Conservation (phyloP, 2,888 invertebrate species). For the Dolichomitus sp. region DNA sequence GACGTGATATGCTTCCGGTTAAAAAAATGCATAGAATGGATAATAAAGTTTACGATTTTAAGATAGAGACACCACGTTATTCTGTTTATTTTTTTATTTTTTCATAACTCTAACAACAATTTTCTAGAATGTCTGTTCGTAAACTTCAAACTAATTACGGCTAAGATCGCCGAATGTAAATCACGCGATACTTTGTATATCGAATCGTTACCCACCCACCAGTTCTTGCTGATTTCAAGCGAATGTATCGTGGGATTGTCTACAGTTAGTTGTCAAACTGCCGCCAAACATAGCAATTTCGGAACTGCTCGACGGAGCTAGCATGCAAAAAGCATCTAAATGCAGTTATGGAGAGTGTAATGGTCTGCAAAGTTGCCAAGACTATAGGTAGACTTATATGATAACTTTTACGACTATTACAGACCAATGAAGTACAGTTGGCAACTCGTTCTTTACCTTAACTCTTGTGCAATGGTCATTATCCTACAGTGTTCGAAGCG, state of each 20-base stretch:
- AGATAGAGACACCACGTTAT: too few relatives aligned
- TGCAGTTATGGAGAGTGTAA: neutral
- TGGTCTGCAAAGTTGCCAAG: neutral
- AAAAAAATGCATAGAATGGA: too few relatives aligned
- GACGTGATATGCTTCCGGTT: too few relatives aligned
- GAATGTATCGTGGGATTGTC: slow-evolving; percentile 41
- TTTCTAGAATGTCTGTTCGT: too few relatives aligned
- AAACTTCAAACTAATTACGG: too few relatives aligned
- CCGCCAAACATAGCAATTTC: slow-evolving; percentile 13
- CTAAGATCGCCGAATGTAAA: too few relatives aligned
- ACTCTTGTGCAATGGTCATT: slow-evolving; percentile 32
- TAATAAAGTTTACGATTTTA: too few relatives aligned
- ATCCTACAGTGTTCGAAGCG: neutral
- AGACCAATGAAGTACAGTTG: neutral
- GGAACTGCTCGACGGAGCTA: neutral
- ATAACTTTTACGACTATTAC: slow-evolving; percentile 18
- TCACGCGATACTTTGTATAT: too few relatives aligned
- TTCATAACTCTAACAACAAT: too few relatives aligned
- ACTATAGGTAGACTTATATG: neutral
- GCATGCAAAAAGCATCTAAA: slow-evolving; percentile 32
- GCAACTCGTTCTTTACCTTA: neutral
- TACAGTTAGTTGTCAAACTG: neutral
- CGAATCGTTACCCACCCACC: neutral
- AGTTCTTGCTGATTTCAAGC: slow-evolving; percentile 30
- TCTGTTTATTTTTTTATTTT: too few relatives aligned